Base-by-base conservation (phyloP, 2,888 invertebrate species). In the Pachycephus smyrnensis region DNA sequence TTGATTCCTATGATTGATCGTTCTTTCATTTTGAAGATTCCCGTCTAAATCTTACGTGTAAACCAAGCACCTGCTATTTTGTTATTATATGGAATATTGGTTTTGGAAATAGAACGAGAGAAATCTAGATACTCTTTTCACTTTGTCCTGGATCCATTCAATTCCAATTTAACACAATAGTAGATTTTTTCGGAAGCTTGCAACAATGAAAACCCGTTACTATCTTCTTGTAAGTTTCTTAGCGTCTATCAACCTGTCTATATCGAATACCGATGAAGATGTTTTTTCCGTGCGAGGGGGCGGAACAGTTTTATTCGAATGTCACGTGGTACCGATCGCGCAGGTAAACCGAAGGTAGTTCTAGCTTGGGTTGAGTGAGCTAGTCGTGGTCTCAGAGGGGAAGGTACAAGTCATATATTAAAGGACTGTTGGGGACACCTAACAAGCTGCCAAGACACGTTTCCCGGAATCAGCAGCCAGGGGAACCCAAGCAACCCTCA, bases 381-480 rank as follows among this genome's bases (percentile, higher is more conserved):
- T 74, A 35, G 74, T 36, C 74, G 23, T 30, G 74, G 77, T 76
- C 77, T 73, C 78, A 79, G 80, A 81, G 86, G 86, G 85, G 86
- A 84, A 86, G 85, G 87, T 86, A 87, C 88, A 86, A 89, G 89
- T 89, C 88, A 89, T 89, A 89, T 89, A 89, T 89, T 89, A 89
- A 84, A 89, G 88, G 87, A 87, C 87, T 87, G 87, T 89, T 86
- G 89, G 88, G 88, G 89, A 89, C 89, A 89, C 88, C 87, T 89
- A 89, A 89, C 89, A 89, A 89, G 89, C 89, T 89, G 88, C 86
- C 88, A 86, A 87, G 88, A 89, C 89, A 88, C 88, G 88, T 89
- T 89, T 89, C 89, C 89, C 88, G 89, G 89, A 89, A 89, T 88
- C 86, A 83, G 85, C 86, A 82, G 85, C 74, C 75, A 68, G 73